These are phyloP conservation scores for Portunus trituberculatus DNA, from an alignment of 1,140 invertebrate genomes.

Conservation along the genomic window DNA sequence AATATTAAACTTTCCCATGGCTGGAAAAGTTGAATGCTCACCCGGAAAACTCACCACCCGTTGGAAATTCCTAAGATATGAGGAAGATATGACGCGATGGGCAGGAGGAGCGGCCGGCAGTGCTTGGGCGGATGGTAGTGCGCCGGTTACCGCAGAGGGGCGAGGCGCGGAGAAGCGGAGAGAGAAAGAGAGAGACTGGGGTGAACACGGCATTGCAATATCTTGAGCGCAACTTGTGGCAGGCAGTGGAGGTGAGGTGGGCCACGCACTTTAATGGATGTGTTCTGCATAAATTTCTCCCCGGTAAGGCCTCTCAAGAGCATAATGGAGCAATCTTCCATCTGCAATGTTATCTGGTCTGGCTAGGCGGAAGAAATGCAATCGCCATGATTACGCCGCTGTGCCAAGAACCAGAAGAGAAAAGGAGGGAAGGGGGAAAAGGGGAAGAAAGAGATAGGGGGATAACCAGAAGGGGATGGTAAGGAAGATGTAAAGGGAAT, in stretches of 20 bases:
- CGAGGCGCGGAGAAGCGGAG: neutral
- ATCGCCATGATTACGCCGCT: too few relatives aligned
- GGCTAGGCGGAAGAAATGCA: too few relatives aligned
- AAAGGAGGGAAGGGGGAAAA: neutral
- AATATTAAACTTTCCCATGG: neutral
- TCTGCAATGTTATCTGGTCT: neutral
- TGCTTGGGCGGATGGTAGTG: too few relatives aligned
- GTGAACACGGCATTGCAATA: too few relatives aligned
- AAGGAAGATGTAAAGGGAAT: too few relatives aligned
- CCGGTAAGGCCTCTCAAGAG: neutral
- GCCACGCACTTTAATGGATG: neutral
- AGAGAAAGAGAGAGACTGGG: too few relatives aligned
- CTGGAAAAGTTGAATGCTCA: conserved; percentile 5
- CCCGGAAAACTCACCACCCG: neutral
- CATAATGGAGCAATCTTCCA: neutral
- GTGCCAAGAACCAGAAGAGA: neutral
- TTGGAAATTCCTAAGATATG: conserved; percentile 4
- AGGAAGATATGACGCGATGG: neutral
- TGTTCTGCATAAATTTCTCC: conserved; percentile 2
- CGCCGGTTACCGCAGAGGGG: neutral
- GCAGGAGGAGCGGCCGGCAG: neutral
- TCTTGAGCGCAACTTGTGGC: too few relatives aligned
- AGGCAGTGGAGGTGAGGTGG: too few relatives aligned
- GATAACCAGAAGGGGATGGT: neutral
- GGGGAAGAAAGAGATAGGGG: neutral